Evolutionary conservation across 2,797 vertebrate species (phyloP), one percentile per base, ranked within the genome.

Genomic region (Spondyliosoma cantharus): DNA sequence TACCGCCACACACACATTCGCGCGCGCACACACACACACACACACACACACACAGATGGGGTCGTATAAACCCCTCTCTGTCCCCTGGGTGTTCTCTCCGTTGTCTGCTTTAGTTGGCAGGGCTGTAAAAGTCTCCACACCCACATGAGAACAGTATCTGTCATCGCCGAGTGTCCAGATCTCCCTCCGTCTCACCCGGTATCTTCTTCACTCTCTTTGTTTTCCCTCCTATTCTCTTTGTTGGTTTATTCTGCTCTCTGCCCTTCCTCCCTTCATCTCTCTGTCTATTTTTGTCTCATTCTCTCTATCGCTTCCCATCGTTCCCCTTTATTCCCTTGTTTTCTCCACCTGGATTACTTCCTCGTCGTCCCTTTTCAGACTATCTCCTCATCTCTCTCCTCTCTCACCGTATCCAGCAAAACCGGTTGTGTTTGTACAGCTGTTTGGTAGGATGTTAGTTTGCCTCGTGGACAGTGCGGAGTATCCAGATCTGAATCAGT

Each of bases 71-170:
- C 77, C 83, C 67, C 56, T 86, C 70, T 87, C 57, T 52, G 79
- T 91, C 91, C 86, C 86, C 59, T 86, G 90, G 81, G 87, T 68
- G 88, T 88, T 86, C 76, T 60, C 87, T 86, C 81, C 43, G 79
- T 86, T 90, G 90, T 93, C 88, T 93, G 92, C 88, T 94, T 90
- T 92, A 76, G 86, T 93, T 94, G 92, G 91, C 90, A 82, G 81
- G 45, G 45, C 81, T 91, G 88, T 92, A 89, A 91, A 93, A 92
- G 91, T 84, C 89, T 92, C 90, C 89, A 85, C 91, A 88, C 90
- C 89, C 90, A 91, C 85, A 91, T 73, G 89, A 89, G 87, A 92
- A 83, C 82, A 82, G 78, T 90, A 82, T 92, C 88, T 87, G 83
- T 93, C 92, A 93, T 93, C 89, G 78, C 72, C 76, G 75, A 80